phyloP scores from a whole-genome alignment of 2,888 invertebrate genomes.

The Acanthosepion pharaonis region DNA sequence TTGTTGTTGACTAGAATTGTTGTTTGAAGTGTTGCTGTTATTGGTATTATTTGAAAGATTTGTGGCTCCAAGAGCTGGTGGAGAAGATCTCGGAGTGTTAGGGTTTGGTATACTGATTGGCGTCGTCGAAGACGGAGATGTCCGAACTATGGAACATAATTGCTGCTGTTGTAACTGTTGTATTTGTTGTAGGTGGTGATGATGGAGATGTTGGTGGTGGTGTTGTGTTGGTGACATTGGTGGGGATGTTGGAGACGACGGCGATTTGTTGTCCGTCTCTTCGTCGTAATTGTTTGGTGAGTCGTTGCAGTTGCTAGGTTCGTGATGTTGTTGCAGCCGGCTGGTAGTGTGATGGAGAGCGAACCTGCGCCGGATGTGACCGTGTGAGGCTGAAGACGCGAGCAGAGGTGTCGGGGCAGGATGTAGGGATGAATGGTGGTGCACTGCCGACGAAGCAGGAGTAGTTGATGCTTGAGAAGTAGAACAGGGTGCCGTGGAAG shows the following conservation, averaged over 20 bases:
- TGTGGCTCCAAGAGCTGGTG: conserved; percentile 5
- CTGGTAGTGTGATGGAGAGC: not conserved
- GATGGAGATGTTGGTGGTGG: not conserved
- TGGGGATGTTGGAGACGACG: not conserved
- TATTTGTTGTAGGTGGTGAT: not conserved
- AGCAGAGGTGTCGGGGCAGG: not conserved
- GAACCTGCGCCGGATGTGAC: conserved; percentile 13
- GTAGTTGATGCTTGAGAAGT: not conserved
- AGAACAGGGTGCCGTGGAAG: conserved; percentile 46
- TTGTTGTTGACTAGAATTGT: not conserved
- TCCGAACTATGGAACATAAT: not conserved
- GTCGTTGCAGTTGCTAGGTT: not conserved
- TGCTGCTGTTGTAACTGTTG: conserved; percentile 38
- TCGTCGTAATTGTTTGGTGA: not conserved
- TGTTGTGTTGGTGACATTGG: conserved; percentile 8
- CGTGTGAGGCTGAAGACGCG: not conserved
- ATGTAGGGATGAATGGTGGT: conserved; percentile 3
- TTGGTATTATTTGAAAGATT: not conserved
- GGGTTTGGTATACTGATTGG: not conserved
- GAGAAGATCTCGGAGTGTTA: not conserved
- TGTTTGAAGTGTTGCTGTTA: conserved; percentile 47
- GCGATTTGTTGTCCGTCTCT: not conserved
- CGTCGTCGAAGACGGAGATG: not conserved
- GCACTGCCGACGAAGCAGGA: not conserved
- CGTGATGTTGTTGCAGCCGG: not conserved